phyloP scores from a whole-genome alignment of 2,797 vertebrate species.

The Atherinosoma microstoma region DNA sequence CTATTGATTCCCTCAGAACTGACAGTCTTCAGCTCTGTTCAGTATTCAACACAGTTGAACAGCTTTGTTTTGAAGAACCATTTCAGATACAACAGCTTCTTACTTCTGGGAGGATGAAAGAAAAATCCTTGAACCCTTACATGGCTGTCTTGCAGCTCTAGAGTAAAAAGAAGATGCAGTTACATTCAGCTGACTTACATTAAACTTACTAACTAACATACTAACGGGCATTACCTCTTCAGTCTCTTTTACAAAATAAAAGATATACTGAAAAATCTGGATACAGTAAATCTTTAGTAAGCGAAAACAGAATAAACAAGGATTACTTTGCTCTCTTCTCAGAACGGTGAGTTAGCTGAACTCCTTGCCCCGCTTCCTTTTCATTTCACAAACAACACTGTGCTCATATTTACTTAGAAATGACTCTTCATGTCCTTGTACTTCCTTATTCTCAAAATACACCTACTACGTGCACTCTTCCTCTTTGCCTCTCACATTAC shows the following conservation, averaged over 20 bases:
- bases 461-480: background rate
- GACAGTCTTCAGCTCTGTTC: background rate
- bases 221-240: background rate
- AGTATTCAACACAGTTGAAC: background rate
- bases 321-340: background rate
- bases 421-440: background rate
- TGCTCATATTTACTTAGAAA: background rate
- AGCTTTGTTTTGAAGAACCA: conserved; percentile 3
- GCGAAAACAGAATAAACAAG: background rate
- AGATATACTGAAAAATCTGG: background rate
- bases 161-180: background rate
- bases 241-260: background rate
- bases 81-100: background rate
- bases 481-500: background rate
- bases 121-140: background rate
- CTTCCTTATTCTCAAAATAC: background rate
- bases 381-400: background rate
- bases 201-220: background rate
- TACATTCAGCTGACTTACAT: background rate
- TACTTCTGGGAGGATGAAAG: background rate
- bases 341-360: background rate
- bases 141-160: background rate
- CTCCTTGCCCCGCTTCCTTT: background rate
- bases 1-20: background rate
- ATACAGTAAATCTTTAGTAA: background rate